Evolutionary conservation across 2,888 invertebrate genomes (phyloP).

Genomic region (Sesia apiformis): DNA sequence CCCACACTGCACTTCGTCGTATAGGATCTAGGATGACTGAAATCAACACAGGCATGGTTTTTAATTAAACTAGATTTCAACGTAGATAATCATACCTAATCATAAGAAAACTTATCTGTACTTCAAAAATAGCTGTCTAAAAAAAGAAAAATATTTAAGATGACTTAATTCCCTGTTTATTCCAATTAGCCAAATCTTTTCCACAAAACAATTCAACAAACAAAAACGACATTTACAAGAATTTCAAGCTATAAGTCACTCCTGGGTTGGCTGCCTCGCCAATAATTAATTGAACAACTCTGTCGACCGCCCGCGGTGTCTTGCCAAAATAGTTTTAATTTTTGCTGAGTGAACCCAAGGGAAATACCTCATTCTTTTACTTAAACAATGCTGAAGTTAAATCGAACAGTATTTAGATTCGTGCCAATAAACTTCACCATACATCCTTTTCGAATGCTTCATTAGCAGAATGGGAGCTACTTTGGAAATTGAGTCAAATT

Average conservation of each 20-base stretch:
- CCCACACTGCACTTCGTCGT: too few relatives aligned
- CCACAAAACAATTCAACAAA: background rate
- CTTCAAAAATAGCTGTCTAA: too few relatives aligned
- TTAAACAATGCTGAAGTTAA: conserved; percentile 1
- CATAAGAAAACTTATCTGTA: too few relatives aligned
- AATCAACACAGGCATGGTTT: too few relatives aligned
- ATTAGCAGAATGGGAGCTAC: conserved; percentile 38
- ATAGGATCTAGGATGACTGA: too few relatives aligned
- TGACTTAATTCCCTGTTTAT: too few relatives aligned
- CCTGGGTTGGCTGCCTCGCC: conserved; percentile 5
- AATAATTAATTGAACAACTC: conserved; percentile 12
- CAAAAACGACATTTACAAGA: background rate
- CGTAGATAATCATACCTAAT: too few relatives aligned
- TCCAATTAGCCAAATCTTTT: background rate
- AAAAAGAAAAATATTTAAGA: too few relatives aligned
- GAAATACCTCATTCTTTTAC: conserved; percentile 23
- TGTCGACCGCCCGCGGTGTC: conserved; percentile 5
- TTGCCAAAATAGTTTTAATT: conserved; percentile 48
- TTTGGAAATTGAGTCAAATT: conserved; percentile 42
- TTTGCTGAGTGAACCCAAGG: conserved; percentile 19
- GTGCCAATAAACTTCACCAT: conserved; percentile 45
- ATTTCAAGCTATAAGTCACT: conserved; percentile 1
- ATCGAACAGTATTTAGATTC: conserved; percentile 15
- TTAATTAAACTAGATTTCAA: too few relatives aligned
- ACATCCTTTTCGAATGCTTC: conserved; percentile 29